Base-by-base conservation (phyloP, 2,113 vertebrate genomes). In the Dasyornis broadbenti region DNA sequence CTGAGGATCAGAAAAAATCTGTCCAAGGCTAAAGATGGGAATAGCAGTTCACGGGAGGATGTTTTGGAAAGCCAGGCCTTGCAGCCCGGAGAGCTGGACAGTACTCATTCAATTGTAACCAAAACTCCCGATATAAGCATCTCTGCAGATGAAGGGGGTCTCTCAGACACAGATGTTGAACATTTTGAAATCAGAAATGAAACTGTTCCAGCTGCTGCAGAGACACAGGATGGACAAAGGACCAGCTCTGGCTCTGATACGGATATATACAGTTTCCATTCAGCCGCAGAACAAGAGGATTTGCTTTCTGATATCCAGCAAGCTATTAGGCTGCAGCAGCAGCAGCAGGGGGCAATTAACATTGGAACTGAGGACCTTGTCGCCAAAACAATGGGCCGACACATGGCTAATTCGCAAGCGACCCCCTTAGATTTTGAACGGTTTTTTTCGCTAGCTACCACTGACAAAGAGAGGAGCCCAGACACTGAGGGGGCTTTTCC, bases 211-310 rank as follows among this genome's bases (percentile, higher is more conserved):
- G 96, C 97, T 72, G 94, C 95, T 33, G 80, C 56, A 2, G 98
- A 98, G 79, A 97, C 96, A 44, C 98, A 98, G 84, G 98, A 98
- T 92, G 98, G 97, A 97, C 99, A 99, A 97, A 98, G 98, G 89
- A 98, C 98, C 82, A 99, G 99, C 93, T 99, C 99, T 5, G 99
- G 99, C 50, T 99, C 99, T 1, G 99, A 99, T 94, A 99, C 99
- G 0, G 99, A 99, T 82, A 99, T 99, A 93, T 99, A 99, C 96
- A 99, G 99, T 98, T 99, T 99, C 95, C 99, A 99, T 96, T 99
- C 99, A 27, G 99, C 99, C 0, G 97, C 99, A 4, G 99, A 99
- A 96, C 99, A 99, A 37, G 99, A 99, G 92, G 99, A 99, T 96
- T 94, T 99, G 97, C 99, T 99, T 11, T 99, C 99, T 10, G 99